These are phyloP conservation scores for Psittacula derbiana DNA, from an alignment of 2,797 vertebrate genomes.

Conservation along the genomic window DNA sequence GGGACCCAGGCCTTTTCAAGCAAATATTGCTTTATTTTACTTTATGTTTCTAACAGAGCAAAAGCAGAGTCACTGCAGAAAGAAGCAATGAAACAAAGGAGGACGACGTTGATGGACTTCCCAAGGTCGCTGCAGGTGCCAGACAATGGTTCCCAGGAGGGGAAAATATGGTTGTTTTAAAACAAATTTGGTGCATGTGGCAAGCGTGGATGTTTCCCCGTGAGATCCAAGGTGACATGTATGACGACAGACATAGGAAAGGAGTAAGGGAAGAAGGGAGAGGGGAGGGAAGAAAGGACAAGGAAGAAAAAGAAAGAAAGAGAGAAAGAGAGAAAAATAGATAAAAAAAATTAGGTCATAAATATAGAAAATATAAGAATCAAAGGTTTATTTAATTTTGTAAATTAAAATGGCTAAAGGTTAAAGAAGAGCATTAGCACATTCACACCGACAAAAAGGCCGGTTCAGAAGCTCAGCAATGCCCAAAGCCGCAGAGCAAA, in stretches of 20 bases:
- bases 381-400: conserved; percentile 78
- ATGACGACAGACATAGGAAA: conserved; percentile 79
- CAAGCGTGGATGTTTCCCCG: conserved; percentile 86
- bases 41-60: conserved; percentile 84
- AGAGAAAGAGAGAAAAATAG: conserved; percentile 71
- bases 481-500: conserved; percentile 77
- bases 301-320: conserved; percentile 75
- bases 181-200: conserved; percentile 76
- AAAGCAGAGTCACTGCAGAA: conserved; percentile 84
- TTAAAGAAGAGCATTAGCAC: conserved; percentile 76
- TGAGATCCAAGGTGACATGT: conserved; percentile 86
- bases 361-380: conserved; percentile 90
- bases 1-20: conserved; percentile 71
- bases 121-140: conserved; percentile 85
- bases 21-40: conserved; percentile 70
- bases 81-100: conserved; percentile 88
- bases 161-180: conserved; percentile 66
- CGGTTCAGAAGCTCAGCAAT: conserved; percentile 78
- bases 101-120: conserved; percentile 86
- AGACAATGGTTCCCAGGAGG: conserved; percentile 76
- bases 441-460: conserved; percentile 64
- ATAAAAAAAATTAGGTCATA: conserved; percentile 94
- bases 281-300: conserved; percentile 73
- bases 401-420: conserved; percentile 78
- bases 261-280: conserved; percentile 50